Base-by-base conservation (phyloP, 2,888 invertebrate genomes). In the Morpho helenor region DNA sequence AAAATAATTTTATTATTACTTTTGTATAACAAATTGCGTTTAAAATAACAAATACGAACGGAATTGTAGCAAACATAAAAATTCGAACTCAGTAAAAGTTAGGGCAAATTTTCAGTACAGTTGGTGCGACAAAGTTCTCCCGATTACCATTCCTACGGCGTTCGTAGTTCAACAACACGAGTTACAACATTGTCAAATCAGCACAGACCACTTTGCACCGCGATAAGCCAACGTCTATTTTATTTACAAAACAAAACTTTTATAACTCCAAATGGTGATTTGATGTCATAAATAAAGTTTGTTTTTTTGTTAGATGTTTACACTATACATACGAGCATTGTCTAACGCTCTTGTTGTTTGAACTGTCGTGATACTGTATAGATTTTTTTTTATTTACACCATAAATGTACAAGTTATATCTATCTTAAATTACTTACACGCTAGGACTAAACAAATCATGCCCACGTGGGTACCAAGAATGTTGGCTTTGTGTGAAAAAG, bases 61-160 rank as follows among this genome's bases (percentile, higher is more conserved):
- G 10, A 45, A 45, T 43, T 43, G 43, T 43, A 45, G 7, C 7
- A 45, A 45, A 10, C 5, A 9, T 16, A 45, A 45, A 45, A 45
- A n/a, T 45, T 16, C 45, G 9, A 10, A 45, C 10, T n/a, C 45
- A 45, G 45, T 67, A 66, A 67, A 69, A 67, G 65, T 68, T 68
- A 50, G 56, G 58, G 52, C 41, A 50, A 60, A 66, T 57, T 67
- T 69, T 69, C 70, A 66, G 65, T 62, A 50, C 52, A 49, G 49
- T 48, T 63, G 56, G 66, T 56, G 62, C 60, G 68, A 65, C 67
- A 66, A 68, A 68, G 64, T 68, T 64, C 57, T 56, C 56, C 41
- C 49, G 58, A 63, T 68, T 68, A 68, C 65, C 61, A 68, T 68
- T 69, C 65, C 65, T 57, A 57, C 57, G 60, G 50, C 56, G 57